Base-by-base conservation (phyloP, 2,888 invertebrate genomes). In the Eremobia ochroleuca region DNA sequence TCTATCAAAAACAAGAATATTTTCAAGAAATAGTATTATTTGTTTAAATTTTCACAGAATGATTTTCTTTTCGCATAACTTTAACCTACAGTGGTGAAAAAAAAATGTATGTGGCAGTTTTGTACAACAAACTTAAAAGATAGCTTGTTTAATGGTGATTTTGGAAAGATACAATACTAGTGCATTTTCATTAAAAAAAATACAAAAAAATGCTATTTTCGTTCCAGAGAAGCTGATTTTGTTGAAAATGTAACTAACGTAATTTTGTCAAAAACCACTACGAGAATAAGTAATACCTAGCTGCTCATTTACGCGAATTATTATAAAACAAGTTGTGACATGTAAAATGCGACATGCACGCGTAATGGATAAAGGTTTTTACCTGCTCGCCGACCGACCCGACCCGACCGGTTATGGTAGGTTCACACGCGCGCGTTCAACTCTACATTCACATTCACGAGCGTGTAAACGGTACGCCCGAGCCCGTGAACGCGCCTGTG, bases 391-490 rank as follows among this genome's bases (percentile, higher is more conserved):
- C 68, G 49, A 67, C 49, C 49, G 67, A 67, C 67, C 67, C 67
- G 67, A 49, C 67, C 67, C 67, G 55, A 55, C 52, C 25, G 67
- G 67, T 34, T 34, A 43, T 43, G 43, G 67, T 82, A 84, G 62
- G 81, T 84, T 84, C 84, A 82, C 84, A 80, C 84, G 84, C 82
- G 78, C 82, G 82, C 78, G 75, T 82, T 82, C 78, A 82, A 81
- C 82, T 82, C 78, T 25, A 82, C 84, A 81, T 83, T 79, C 80
- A 85, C 83, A 82, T 82, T 83, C 83, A 77, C 83, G 79, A 81
- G 81, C 82, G 81, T 85, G 85, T 83, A 85, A 83, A 85, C 81
- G 83, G 82, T 82, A 82, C 78, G 79, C 84, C 84, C 81, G 84
- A 83, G 84, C 85, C 83, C 82, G 83, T 85, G 79, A 82, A 82